Evolutionary conservation across 2,797 vertebrate species (phyloP), one percentile per base, ranked within the genome.

Genomic region (Leptatherina wallacei): DNA sequence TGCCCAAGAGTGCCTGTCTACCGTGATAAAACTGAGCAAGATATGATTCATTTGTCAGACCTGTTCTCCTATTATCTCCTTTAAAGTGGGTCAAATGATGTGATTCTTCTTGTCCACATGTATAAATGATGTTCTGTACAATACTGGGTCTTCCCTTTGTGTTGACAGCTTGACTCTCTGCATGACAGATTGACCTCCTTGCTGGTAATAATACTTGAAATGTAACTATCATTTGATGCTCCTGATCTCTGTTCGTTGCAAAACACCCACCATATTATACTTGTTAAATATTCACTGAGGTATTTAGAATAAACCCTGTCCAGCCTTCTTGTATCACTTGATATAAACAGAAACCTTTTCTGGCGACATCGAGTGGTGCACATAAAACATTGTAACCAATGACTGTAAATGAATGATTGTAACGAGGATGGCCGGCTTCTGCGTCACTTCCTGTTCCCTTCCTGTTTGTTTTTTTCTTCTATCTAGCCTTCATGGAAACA

Each of bases 371-470:
- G 70, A 10, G 65, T 77, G 87, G 61, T 11, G 0, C 0, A 14
- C 38, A 8, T n/a, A 1, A 20, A 60, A 29, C 22, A 73, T 18
- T 72, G 49, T 49, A 60, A 0, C 16, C n/a, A n/a, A n/a, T n/a
- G n/a, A n/a, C n/a, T n/a, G n/a, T n/a, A n/a, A n/a, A n/a, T n/a
- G n/a, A n/a, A n/a, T n/a, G n/a, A 73, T 18, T 72, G 49, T 49
- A 60, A 0, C 16, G 2, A 14, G 42, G 0, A 20, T 13, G 18
- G 35, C 0, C 36, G 0, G 2, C 2, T 10, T 1, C 0, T 38
- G 3, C 87, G 86, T 89, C 84, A 90, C 68, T 51, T 90, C 88
- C 86, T 2, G 3, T 74, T 11, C 0, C 24, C 16, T 91, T 90
- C 88, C 89, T 85, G 88, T 90, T 88, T 86, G 61, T 80, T 29